Conservation (phyloP, 2,113 vertebrate genomes). For the Onychostoma macrolepis region DNA sequence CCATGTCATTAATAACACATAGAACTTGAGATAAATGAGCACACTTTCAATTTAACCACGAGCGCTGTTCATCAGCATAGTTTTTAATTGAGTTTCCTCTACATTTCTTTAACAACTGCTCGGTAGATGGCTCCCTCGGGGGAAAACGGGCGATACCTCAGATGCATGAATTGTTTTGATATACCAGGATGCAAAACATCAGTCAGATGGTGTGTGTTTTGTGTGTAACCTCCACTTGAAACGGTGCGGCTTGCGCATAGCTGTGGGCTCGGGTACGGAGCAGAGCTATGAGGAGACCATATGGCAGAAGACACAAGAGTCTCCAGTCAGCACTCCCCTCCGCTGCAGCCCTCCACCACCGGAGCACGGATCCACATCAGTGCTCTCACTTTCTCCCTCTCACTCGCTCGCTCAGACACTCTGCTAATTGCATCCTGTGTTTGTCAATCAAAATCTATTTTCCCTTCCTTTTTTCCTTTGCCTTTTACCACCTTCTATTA, state of each 20-base stretch:
- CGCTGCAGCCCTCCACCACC: constrained; percentile 81
- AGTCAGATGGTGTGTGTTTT: constrained; percentile 43
- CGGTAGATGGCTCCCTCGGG: background rate
- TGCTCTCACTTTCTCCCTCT: constrained; percentile 71
- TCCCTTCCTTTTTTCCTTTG: constrained; percentile 44
- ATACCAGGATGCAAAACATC: constrained; percentile 35
- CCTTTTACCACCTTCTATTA: constrained; percentile 44
- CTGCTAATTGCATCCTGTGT: constrained; percentile 90
- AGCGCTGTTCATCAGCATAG: background rate
- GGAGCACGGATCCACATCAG: constrained; percentile 86
- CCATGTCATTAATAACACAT: constrained; percentile 43
- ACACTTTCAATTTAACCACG: constrained; percentile 13
- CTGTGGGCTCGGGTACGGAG: constrained; percentile 38
- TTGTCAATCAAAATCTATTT: constrained; percentile 88
- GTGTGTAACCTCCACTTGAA: constrained; percentile 45
- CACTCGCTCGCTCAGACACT: constrained; percentile 67
- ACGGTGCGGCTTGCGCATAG: constrained; percentile 35
- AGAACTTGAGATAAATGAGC: constrained; percentile 45
- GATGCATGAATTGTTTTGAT: constrained; percentile 43
- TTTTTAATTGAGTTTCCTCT: constrained; percentile 32
- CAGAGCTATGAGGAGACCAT: constrained; percentile 78
- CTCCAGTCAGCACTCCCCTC: constrained; percentile 84
- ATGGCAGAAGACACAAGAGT: constrained; percentile 84
- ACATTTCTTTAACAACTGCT: constrained; percentile 17
- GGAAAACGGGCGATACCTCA: constrained; percentile 29